These are phyloP conservation scores for Catonia carolina DNA, from an alignment of 2,888 invertebrate genomes.

Conservation along the genomic window DNA sequence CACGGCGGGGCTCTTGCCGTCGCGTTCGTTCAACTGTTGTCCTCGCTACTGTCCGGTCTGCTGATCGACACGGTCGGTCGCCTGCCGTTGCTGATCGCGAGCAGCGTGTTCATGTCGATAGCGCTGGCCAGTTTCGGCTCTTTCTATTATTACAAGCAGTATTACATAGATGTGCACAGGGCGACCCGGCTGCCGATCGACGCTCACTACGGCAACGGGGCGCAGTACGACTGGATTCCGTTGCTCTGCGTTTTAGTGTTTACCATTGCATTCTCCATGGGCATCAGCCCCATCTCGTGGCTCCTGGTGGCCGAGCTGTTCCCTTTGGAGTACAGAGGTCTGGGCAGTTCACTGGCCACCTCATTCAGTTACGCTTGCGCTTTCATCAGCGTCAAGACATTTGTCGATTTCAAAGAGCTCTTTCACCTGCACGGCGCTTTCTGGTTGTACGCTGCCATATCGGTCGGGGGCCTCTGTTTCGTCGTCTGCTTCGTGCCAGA, in stretches of 20 bases:
- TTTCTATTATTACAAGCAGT: constrained; percentile 72
- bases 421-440: constrained; percentile 77
- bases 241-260: constrained; percentile 74
- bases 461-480: constrained; percentile 73
- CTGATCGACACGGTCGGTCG: constrained; percentile 82
- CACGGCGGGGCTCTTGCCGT: constrained; percentile 80
- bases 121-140: constrained; percentile 80
- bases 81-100: constrained; percentile 72
- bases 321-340: constrained; percentile 74
- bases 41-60: constrained; percentile 70
- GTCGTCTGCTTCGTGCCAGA: constrained; percentile 83
- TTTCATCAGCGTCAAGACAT: constrained; percentile 79
- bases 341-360: constrained; percentile 79
- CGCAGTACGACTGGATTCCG: constrained; percentile 71
- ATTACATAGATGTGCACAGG: constrained; percentile 47
- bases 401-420: constrained; percentile 70
- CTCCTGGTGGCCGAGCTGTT: constrained; percentile 76
- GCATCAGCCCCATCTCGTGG: constrained; percentile 85
- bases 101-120: constrained; percentile 76
- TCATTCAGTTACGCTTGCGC: constrained; percentile 82
- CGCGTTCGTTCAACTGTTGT: constrained; percentile 76
- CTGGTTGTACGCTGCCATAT: constrained; percentile 79
- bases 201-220: constrained; percentile 26
- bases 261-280: constrained; percentile 78
- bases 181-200: constrained; percentile 3